Evolutionary conservation across 1,140 invertebrate species (phyloP).

Genomic region (Scaptodrosophila lebanonensis): DNA sequence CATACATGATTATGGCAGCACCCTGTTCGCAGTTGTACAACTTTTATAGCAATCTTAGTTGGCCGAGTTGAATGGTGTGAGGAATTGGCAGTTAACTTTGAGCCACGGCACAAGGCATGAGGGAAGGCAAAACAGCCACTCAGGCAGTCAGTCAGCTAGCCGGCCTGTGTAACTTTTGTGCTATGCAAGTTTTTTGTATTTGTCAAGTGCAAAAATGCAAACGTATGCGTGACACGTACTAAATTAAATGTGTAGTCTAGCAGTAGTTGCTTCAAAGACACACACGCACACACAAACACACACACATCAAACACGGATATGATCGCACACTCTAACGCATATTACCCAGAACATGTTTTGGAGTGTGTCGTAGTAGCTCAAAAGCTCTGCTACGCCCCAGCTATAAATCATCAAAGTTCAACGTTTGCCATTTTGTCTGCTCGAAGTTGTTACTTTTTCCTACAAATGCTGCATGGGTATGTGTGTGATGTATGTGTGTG

Average conservation of each 20-base stretch:
- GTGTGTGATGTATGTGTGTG: not conserved
- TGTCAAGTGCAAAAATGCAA: conserved; percentile 50
- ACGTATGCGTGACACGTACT: conserved; percentile 66
- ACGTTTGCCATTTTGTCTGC: conserved; percentile 58
- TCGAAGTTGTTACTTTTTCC: conserved; percentile 35
- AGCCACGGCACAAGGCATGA: no score
- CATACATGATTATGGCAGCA: no score
- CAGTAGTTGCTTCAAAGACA: no score
- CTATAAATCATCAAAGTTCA: conserved; percentile 67
- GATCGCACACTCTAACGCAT: not conserved
- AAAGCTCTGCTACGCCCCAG: conserved; percentile 32
- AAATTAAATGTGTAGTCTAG: conserved; percentile 67
- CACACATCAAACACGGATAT: not conserved
- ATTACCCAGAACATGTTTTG: no score
- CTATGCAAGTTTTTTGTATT: conserved; percentile 41
- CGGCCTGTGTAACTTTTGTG: conserved; percentile 29
- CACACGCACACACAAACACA: conserved; percentile 1
- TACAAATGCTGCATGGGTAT: conserved; percentile 19
- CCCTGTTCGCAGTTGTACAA: no score
- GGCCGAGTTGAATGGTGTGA: no score
- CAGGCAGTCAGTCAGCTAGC: no score
- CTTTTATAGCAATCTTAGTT: no score
- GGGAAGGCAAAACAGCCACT: no score
- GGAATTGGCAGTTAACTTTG: no score
- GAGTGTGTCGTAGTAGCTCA: conserved; percentile 38